Base-by-base conservation (phyloP, 2,888 invertebrate genomes). In the Lobophora halterata region DNA sequence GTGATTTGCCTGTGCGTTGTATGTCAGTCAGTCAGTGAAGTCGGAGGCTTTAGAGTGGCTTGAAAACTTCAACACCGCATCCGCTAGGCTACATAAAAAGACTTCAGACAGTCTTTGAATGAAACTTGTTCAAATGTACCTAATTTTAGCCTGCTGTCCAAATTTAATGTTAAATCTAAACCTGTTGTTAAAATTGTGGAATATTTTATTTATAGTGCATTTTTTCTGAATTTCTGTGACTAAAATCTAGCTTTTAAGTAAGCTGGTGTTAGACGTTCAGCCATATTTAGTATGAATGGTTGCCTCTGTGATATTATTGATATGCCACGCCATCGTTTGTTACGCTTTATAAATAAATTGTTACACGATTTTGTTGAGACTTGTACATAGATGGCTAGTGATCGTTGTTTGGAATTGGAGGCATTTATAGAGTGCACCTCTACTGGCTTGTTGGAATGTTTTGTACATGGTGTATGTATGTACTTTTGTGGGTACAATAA, bases 401-500 rank as follows among this genome's bases (percentile, higher is more conserved):
- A 65, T 65, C 71, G 58, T 67, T 64, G 55, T 72, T 71, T 70
- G 44, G 59, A 68, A 65, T 71, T 70, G 44, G 59, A 68, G 65
- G 66, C 72, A 71, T 78, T 73, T 79, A 65, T 63, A 32, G 55
- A 61, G 65, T 65, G 66, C 77, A 74, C 71, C 58, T 61, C 61
- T 58, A 52, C 38, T 37, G 54, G 65, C 58, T 66, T 67, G 64
- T 66, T 54, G 62, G 60, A 65, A 67, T 71, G 76, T 62, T 74
- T 74, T 79, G 69, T 78, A 77, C 69, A 66, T 71, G 57, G 52
- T 75, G 70, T 79, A 71, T 74, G 58, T 71, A 66, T 57, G n/a
- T n/a, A n/a, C n/a, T n/a, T n/a, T n/a, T n/a, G n/a, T n/a, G n/a
- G 74, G 65, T 79, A 74, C 68, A 65, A 75, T 74, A 69, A 73